Conservation (phyloP, 2,888 invertebrate species). For the Drosophila greeni region DNA sequence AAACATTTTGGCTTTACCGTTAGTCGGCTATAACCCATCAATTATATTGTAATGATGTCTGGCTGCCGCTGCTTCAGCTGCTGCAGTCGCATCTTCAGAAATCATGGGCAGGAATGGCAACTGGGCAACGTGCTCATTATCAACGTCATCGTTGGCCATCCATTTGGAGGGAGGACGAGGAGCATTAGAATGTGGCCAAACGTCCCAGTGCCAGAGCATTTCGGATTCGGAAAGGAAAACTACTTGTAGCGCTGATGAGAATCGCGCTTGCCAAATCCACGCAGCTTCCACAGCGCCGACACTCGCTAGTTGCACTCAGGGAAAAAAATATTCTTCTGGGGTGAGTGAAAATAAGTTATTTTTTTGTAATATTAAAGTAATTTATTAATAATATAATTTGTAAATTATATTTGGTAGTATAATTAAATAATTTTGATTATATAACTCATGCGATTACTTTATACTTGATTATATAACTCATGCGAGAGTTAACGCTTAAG, state of each 20-base stretch:
- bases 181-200: slow-evolving; percentile 63
- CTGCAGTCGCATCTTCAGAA: slow-evolving; percentile 59
- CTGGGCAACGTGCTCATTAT: slow-evolving; percentile 70
- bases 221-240: slow-evolving; percentile 61
- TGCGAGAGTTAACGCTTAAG: too few relatives aligned
- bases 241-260: slow-evolving; percentile 64
- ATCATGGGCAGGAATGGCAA: slow-evolving; percentile 52
- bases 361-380: too few relatives aligned
- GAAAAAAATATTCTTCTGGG: neutral
- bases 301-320: slow-evolving; percentile 42
- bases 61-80: slow-evolving; percentile 39
- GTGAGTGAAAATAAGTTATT: neutral
- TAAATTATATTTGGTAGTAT: too few relatives aligned
- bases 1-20: slow-evolving; percentile 67
- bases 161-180: slow-evolving; percentile 6
- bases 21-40: slow-evolving; percentile 75
- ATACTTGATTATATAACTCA: too few relatives aligned
- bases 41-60: slow-evolving; percentile 76
- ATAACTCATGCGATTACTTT: too few relatives aligned
- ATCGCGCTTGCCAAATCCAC: slow-evolving; percentile 56
- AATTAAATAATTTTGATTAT: too few relatives aligned
- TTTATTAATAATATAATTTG: too few relatives aligned
- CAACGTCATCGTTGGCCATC: slow-evolving; percentile 60
- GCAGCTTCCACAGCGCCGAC: slow-evolving; percentile 53
- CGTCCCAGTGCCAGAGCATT: slow-evolving; percentile 42